These are phyloP conservation scores for Ophion ellenae DNA, from an alignment of 2,888 invertebrate species.

Conservation along the genomic window DNA sequence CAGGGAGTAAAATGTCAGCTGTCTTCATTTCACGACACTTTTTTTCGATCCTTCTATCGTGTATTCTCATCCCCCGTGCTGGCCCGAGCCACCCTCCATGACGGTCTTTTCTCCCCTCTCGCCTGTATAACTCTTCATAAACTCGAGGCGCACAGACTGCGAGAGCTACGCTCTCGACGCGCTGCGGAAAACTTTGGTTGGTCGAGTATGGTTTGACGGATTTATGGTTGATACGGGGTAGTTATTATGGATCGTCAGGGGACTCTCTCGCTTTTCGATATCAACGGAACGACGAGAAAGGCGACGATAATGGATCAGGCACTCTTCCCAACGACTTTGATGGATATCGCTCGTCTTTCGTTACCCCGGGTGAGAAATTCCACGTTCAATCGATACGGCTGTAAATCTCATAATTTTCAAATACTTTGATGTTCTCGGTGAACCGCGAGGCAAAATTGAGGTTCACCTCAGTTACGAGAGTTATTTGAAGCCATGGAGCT, in stretches of 20 bases:
- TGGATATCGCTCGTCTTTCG: conserved; percentile 63
- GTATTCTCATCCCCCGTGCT: conserved; percentile 18
- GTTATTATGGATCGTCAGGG: conserved; percentile 63
- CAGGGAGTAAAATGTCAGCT: conserved; percentile 26
- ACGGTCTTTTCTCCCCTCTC: conserved; percentile 19
- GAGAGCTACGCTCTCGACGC: conserved; percentile 55
- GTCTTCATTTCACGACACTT: conserved; percentile 46
- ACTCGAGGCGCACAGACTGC: conserved; percentile 37
- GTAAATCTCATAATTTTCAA: conserved; percentile 1
- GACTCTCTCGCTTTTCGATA: conserved; percentile 46
- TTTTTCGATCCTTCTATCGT: conserved; percentile 45
- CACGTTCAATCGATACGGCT: conserved; percentile 12
- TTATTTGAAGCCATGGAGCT: not conserved
- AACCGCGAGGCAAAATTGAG: not conserved
- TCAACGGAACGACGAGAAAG: conserved; percentile 37
- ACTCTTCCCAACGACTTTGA: conserved; percentile 69
- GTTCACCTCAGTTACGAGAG: not conserved
- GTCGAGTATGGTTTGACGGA: conserved; percentile 59
- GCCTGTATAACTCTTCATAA: conserved; percentile 60
- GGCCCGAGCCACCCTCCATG: not conserved
- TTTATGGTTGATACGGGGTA: conserved; percentile 61
- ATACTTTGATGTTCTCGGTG: not conserved
- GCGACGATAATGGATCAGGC: conserved; percentile 68
- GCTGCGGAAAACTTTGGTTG: conserved; percentile 57
- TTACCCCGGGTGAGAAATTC: conserved; percentile 17